These are phyloP conservation scores for Ifrita kowaldi DNA, from an alignment of 2,113 vertebrate species.

Conservation along the genomic window DNA sequence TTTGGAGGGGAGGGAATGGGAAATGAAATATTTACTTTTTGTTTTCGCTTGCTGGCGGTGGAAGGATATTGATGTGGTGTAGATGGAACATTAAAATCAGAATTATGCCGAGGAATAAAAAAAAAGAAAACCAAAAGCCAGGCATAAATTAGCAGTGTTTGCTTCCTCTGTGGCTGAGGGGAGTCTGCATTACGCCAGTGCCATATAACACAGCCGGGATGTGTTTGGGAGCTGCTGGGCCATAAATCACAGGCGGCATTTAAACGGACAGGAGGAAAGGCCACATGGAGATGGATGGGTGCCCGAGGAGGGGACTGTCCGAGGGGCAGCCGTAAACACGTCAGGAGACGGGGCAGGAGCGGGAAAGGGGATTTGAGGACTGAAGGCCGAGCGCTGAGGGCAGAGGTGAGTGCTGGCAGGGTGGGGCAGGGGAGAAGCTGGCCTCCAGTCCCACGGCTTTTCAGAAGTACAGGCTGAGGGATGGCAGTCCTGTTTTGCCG, in stretches of 20 bases:
- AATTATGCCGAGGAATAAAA: slow-evolving; percentile 36
- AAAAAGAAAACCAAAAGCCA: not conserved
- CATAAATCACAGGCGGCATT: slow-evolving; percentile 47
- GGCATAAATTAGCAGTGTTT: slow-evolving; percentile 40
- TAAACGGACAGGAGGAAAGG: not conserved
- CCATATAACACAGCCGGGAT: not conserved
- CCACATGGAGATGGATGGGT: slow-evolving; percentile 22
- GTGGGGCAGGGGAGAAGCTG: not conserved
- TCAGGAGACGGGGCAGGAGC: not conserved
- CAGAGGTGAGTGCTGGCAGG: not conserved
- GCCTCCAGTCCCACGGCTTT: fast-evolving
- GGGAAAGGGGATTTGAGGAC: not conserved
- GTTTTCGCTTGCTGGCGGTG: not conserved
- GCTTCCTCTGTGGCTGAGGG: not conserved
- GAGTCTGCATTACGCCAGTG: not conserved
- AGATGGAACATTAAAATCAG: slow-evolving; percentile 34
- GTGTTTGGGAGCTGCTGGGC: not conserved
- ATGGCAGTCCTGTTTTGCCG: not conserved
- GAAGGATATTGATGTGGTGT: slow-evolving; percentile 20
- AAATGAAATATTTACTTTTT: slow-evolving; percentile 49
- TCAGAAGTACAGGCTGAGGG: not conserved
- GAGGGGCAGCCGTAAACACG: not conserved
- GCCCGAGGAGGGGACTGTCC: not conserved
- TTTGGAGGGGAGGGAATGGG: not conserved
- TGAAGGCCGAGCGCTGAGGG: not conserved